Percentiles rank a stretch among this genome's conserved stretches.
Evolutionary conservation across 1,140 invertebrate genomes (phyloP).

Genomic region (Drosophila sp.): DNA sequence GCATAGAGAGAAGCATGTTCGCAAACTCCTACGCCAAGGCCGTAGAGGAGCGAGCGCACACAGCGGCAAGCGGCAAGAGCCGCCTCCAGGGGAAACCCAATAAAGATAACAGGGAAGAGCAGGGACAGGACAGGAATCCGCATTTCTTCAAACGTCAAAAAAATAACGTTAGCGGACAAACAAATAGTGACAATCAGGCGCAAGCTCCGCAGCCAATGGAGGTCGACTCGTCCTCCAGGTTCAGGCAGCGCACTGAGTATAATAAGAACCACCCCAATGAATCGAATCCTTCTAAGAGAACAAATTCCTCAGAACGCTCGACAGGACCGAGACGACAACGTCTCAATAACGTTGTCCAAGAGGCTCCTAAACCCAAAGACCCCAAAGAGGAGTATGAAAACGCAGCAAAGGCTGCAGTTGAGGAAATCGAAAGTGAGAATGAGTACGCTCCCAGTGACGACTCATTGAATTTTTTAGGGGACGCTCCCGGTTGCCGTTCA

Average conservation of each 20-base stretch:
- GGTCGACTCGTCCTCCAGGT: conserved; percentile 12
- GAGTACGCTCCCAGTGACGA: conserved; percentile 7
- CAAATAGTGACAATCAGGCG: conserved; percentile 7
- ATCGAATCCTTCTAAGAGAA: conserved; percentile 3
- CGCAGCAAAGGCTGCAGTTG: conserved; percentile 14
- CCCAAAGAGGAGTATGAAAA: conserved; percentile 17
- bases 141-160: conserved; percentile 6
- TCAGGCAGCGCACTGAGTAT: conserved; percentile 6
- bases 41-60: too few species aligned
- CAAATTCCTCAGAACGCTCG: conserved; percentile 16
- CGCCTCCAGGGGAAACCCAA: conserved; percentile 13
- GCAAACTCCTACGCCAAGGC: too few species aligned
- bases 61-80: too few species aligned
- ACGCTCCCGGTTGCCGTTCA: too few species aligned
- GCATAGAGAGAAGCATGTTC: too few species aligned
- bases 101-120: conserved; percentile 13
- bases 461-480: conserved; percentile 41
- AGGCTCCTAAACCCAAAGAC: too few species aligned
- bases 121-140: conserved; percentile 15
- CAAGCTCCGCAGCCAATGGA: conserved; percentile 21
- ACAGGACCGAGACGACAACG: conserved; percentile 3
- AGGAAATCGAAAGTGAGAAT: conserved; percentile 19
- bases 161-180: neutral
- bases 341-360: conserved; percentile 26
- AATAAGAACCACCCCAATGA: conserved; percentile 1